Conservation (phyloP, 2,797 vertebrate species). For the Parotocinclus haroldoi region DNA sequence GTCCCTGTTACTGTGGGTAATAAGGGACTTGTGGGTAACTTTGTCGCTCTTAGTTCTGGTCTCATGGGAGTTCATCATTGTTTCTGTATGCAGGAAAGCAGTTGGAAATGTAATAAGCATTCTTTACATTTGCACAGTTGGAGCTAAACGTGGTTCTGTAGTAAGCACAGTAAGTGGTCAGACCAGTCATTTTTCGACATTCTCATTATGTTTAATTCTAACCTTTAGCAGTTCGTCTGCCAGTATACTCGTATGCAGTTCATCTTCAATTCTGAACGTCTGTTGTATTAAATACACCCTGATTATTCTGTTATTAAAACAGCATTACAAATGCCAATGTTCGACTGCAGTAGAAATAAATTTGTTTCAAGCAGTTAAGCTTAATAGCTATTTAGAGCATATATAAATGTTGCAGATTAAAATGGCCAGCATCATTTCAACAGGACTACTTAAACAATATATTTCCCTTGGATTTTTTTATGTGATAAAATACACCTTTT, state of each 20-base stretch:
- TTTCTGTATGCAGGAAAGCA: slow-evolving; percentile 10
- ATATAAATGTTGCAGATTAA: slow-evolving; percentile 15
- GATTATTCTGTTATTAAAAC: slow-evolving; percentile 28
- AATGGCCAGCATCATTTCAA: slow-evolving; percentile 15
- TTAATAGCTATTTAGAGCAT: slow-evolving; percentile 16
- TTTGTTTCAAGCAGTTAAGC: slow-evolving; percentile 27
- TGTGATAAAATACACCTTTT: slow-evolving; percentile 22
- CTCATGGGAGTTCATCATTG: slow-evolving; percentile 30
- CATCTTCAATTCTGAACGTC: slow-evolving; percentile 43
- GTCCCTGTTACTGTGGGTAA: slow-evolving; percentile 44
- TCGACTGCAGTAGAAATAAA: slow-evolving; percentile 28
- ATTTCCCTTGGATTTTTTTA: background rate
- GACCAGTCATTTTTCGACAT: slow-evolving; percentile 24
- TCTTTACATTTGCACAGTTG: slow-evolving; percentile 20
- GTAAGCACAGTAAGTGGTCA: slow-evolving; percentile 45
- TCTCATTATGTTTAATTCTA: slow-evolving; percentile 24
- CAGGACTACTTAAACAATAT: background rate
- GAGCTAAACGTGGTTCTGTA: slow-evolving; percentile 30
- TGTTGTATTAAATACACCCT: slow-evolving; percentile 31
- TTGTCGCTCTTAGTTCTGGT: slow-evolving; percentile 36
- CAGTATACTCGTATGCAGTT: slow-evolving; percentile 41
- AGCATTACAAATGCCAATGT: slow-evolving; percentile 12
- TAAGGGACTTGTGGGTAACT: slow-evolving; percentile 45
- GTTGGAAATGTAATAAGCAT: slow-evolving; percentile 20
- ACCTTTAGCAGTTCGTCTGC: slow-evolving; percentile 36